phyloP scores from a whole-genome alignment of 2,113 vertebrate species.

The Oryzias javanicus region DNA sequence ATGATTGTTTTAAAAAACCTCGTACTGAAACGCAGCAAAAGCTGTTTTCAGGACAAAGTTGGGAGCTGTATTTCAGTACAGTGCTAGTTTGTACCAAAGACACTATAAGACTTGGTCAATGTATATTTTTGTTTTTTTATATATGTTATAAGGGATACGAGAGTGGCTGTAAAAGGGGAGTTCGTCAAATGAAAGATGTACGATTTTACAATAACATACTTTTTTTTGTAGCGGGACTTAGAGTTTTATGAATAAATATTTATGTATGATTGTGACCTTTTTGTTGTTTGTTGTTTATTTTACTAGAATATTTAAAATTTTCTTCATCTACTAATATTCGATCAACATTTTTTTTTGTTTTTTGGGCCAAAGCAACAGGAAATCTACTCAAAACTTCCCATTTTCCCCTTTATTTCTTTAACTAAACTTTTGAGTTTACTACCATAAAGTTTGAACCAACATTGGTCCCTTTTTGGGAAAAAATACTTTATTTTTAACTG shows the following conservation, averaged over 20 bases:
- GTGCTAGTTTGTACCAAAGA: constrained; percentile 69
- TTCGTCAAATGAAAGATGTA: constrained; percentile 54
- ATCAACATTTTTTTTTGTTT: no score
- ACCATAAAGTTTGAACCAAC: no score
- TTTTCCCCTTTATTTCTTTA: no score
- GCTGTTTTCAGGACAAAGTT: constrained; percentile 1
- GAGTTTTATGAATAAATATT: constrained; percentile 76
- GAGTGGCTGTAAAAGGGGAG: constrained; percentile 37
- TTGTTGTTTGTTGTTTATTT: background rate
- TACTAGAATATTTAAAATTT: background rate
- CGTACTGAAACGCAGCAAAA: background rate
- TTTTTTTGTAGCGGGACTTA: constrained; percentile 66
- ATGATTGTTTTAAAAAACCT: background rate
- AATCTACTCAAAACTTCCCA: background rate
- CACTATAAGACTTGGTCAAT: constrained; percentile 62
- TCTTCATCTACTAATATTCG: no score
- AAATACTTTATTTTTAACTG: no score
- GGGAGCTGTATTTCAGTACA: constrained; percentile 44
- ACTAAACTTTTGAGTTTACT: no score
- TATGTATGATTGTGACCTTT: constrained; percentile 61
- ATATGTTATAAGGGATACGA: constrained; percentile 63
- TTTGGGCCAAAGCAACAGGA: background rate
- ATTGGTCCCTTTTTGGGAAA: no score
- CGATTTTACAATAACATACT: constrained; percentile 47
- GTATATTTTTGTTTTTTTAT: constrained; percentile 64